A percentile compares a stretch with the other conserved stretches of the same genome.
phyloP scores from a whole-genome alignment of 1,140 invertebrate genomes.

The Lasioglossum baleicum region DNA sequence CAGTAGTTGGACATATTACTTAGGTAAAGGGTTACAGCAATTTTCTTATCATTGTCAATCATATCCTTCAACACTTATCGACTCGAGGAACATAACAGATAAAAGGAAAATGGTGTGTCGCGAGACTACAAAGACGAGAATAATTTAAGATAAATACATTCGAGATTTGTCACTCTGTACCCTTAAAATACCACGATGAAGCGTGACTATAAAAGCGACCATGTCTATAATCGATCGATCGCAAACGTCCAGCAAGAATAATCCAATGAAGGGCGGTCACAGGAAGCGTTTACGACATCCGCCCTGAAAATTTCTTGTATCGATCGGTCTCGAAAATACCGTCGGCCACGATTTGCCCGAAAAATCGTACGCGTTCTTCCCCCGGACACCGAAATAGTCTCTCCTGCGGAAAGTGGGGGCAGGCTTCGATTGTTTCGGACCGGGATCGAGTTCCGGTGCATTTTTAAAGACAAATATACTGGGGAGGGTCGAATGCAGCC shows the following conservation, averaged over 20 bases:
- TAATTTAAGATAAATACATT: too few species aligned
- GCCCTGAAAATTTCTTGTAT: background rate
- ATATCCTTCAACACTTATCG: too few species aligned
- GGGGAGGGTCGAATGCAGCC: background rate
- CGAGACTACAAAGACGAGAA: too few species aligned
- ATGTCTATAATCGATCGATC: background rate
- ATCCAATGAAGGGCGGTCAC: background rate
- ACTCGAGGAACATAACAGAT: too few species aligned
- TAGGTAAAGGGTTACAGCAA: too few species aligned
- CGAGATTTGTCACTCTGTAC: too few species aligned
- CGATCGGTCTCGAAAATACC: background rate
- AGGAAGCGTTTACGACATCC: background rate
- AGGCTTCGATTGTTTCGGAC: constrained; percentile 17
- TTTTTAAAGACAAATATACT: constrained; percentile 40
- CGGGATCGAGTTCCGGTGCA: constrained; percentile 7
- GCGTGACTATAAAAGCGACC: background rate
- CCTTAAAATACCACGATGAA: too few species aligned
- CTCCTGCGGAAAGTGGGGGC: background rate
- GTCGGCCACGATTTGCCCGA: background rate
- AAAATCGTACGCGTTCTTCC: background rate
- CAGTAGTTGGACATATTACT: too few species aligned
- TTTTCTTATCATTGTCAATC: too few species aligned
- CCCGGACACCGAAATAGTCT: background rate
- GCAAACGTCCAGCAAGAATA: background rate
- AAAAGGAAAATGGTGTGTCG: too few species aligned